phyloP scores from a whole-genome alignment of 2,113 vertebrate species.

The Saguinus imperator region DNA sequence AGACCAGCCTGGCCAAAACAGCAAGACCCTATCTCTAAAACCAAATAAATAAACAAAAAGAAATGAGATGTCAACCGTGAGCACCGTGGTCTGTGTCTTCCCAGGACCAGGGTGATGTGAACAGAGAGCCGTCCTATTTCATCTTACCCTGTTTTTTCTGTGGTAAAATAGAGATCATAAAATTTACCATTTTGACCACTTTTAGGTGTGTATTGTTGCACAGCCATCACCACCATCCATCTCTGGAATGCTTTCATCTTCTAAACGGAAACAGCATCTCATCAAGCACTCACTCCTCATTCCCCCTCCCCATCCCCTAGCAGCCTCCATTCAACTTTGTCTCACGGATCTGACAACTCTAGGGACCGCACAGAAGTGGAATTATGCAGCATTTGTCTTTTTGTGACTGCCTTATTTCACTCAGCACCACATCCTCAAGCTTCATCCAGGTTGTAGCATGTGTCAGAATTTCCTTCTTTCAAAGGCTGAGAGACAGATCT shows the following conservation, averaged over 20 bases:
- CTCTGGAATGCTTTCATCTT: not conserved
- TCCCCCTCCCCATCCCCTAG: not conserved
- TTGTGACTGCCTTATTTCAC: not conserved
- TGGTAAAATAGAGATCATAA: not conserved
- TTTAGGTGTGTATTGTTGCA: not conserved
- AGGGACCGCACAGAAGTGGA: fast-evolving
- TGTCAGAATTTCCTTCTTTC: not conserved
- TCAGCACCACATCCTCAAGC: not conserved
- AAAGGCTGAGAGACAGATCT: not conserved
- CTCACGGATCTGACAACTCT: not conserved
- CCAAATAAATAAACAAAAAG: not conserved
- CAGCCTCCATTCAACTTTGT: not conserved
- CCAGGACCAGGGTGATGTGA: fast-evolving
- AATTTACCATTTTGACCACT: fast-evolving
- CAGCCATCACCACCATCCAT: fast-evolving
- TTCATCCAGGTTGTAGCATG: not conserved
- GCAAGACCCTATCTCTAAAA: too few species aligned
- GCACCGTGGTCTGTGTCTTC: not conserved
- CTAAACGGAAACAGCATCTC: not conserved
- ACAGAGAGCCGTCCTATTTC: too few species aligned
- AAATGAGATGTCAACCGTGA: fast-evolving
- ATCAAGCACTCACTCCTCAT: not conserved
- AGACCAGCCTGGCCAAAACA: too few species aligned
- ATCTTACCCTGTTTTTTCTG: too few species aligned
- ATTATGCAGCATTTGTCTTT: fast-evolving